These are phyloP conservation scores for Formica exsecta DNA, from an alignment of 1,140 invertebrate genomes.

Conservation along the genomic window DNA sequence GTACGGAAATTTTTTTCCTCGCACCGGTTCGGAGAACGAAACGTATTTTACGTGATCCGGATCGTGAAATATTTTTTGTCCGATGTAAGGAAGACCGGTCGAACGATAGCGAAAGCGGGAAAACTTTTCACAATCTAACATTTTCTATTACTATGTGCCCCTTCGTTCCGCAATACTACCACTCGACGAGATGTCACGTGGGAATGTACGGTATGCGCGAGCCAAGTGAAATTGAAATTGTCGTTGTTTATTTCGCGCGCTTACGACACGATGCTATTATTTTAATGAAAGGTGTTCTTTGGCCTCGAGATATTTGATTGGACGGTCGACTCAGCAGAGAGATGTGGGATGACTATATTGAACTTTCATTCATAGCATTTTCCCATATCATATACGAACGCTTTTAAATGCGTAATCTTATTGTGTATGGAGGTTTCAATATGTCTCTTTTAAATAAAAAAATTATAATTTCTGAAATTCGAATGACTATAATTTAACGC, in stretches of 20 bases:
- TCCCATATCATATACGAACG: background rate
- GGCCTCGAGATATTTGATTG: conserved; percentile 6
- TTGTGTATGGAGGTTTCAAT: background rate
- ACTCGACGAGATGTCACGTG: conserved; percentile 5
- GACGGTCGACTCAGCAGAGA: background rate
- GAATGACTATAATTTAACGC: background rate
- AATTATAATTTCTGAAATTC: background rate
- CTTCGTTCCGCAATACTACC: conserved; percentile 60
- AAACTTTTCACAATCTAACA: conserved; percentile 78
- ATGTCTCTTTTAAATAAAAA: too few species aligned
- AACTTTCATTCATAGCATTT: background rate
- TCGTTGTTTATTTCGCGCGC: conserved; percentile 28
- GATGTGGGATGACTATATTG: background rate
- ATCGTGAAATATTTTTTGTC: conserved; percentile 73
- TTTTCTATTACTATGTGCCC: conserved; percentile 68
- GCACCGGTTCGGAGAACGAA: conserved; percentile 33
- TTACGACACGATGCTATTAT: conserved; percentile 35
- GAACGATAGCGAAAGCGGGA: conserved; percentile 66
- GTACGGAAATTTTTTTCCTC: conserved; percentile 24
- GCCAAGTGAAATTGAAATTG: conserved; percentile 56
- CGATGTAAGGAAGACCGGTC: conserved; percentile 73
- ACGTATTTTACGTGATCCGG: conserved; percentile 73
- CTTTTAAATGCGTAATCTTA: background rate
- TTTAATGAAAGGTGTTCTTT: conserved; percentile 38
- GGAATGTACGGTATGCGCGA: background rate